These are phyloP conservation scores for Pteronotus mesoamericanus DNA, from an alignment of 2,797 vertebrate species.

Conservation along the genomic window DNA sequence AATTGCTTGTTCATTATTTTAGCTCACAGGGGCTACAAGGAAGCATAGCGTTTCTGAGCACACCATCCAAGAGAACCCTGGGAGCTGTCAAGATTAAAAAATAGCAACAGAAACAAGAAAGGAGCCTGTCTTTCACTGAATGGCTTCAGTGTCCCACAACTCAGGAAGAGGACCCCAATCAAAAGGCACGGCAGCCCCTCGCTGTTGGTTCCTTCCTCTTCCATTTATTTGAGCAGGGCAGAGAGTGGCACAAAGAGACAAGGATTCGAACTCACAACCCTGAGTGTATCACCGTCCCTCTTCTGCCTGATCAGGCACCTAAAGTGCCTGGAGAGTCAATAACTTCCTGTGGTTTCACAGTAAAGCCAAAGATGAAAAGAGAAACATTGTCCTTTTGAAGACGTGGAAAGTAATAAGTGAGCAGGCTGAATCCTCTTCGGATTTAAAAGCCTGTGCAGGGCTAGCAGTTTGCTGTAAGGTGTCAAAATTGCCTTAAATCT, in stretches of 20 bases:
- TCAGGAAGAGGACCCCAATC: constrained; percentile 45
- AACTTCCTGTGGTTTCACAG: constrained; percentile 79
- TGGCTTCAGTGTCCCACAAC: constrained; percentile 44
- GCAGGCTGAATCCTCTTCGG: constrained; percentile 82
- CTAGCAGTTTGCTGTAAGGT: constrained; percentile 78
- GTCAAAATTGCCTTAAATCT: constrained; percentile 84
- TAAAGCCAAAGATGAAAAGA: constrained; percentile 81
- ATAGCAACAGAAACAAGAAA: constrained; percentile 53
- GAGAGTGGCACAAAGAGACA: constrained; percentile 67
- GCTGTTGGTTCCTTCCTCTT: constrained; percentile 64
- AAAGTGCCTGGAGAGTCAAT: constrained; percentile 81
- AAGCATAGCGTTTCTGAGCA: constrained; percentile 46
- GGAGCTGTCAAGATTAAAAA: constrained; percentile 61
- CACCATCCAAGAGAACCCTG: constrained; percentile 59
- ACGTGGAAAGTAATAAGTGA: constrained; percentile 82
- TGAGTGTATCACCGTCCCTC: constrained; percentile 64
- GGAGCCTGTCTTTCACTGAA: constrained; percentile 33
- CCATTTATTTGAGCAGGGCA: constrained; percentile 57
- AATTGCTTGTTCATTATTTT: constrained; percentile 75
- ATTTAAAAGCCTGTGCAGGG: constrained; percentile 78
- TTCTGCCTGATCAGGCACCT: constrained; percentile 77
- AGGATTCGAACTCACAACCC: constrained; percentile 79
- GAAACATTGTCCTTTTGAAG: constrained; percentile 82
- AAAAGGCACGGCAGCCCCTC: constrained; percentile 52
- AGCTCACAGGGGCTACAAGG: constrained; percentile 58